Conservation (phyloP, 2,888 invertebrate species). For the Pheosia tremula region DNA sequence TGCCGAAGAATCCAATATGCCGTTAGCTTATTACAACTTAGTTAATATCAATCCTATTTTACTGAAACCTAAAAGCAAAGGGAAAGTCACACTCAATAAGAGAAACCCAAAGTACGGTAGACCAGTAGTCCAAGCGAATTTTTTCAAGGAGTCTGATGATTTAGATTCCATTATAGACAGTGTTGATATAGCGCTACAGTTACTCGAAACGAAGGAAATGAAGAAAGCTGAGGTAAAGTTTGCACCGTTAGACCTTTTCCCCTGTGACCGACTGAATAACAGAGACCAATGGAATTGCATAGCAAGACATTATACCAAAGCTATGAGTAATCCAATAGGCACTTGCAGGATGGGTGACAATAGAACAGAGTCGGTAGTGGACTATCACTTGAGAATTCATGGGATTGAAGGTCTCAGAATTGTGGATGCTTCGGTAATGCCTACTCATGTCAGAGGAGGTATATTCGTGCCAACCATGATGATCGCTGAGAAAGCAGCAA, state of each 20-base stretch:
- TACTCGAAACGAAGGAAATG: conserved; percentile 75
- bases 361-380: conserved; percentile 70
- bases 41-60: conserved; percentile 73
- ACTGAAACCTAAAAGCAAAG: conserved; percentile 74
- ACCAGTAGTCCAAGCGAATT: conserved; percentile 75
- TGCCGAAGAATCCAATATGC: conserved; percentile 71
- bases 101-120: conserved; percentile 77
- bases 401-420: conserved; percentile 76
- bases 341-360: conserved; percentile 79
- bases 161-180: conserved; percentile 74
- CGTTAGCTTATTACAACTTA: conserved; percentile 76
- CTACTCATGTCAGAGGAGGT: conserved; percentile 71
- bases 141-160: conserved; percentile 76
- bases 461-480: conserved; percentile 74
- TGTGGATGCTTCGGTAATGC: conserved; percentile 78
- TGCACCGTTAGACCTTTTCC: conserved; percentile 74
- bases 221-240: conserved; percentile 74
- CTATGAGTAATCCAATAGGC: conserved; percentile 74
- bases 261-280: conserved; percentile 71
- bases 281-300: conserved; percentile 81
- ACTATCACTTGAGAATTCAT: conserved; percentile 69
- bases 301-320: conserved; percentile 77
- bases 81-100: conserved; percentile 72
- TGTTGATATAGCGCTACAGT: conserved; percentile 74
- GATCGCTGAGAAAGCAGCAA: conserved; percentile 78